Percentiles rank a stretch among this genome's conserved stretches.
phyloP scores from a whole-genome alignment of 1,140 invertebrate genomes.

The Zelostemma sp. region DNA sequence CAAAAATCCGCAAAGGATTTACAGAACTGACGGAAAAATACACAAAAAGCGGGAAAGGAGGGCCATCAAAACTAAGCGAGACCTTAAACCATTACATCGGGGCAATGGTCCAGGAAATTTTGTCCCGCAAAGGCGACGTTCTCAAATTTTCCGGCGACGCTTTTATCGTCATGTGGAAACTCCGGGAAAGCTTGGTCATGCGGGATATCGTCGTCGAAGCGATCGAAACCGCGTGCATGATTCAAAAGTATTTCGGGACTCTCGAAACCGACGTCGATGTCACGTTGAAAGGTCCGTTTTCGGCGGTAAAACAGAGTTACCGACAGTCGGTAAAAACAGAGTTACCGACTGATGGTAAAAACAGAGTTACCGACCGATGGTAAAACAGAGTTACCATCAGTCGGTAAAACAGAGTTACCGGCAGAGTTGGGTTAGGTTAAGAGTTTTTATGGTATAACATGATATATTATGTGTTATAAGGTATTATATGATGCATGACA shows the following conservation, averaged over 20 bases:
- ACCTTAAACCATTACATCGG: constrained; percentile 77
- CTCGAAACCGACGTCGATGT: constrained; percentile 74
- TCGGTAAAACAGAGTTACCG: no score
- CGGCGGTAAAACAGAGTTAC: no score
- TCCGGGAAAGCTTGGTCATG: constrained; percentile 68
- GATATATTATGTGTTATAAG: no score
- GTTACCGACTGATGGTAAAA: neutral
- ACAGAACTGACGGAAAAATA: constrained; percentile 76
- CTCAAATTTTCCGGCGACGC: constrained; percentile 78
- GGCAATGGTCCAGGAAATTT: constrained; percentile 76
- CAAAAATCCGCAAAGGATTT: constrained; percentile 68
- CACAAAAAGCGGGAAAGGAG: constrained; percentile 72
- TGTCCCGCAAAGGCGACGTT: constrained; percentile 76
- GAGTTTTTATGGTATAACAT: no score
- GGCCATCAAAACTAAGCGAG: constrained; percentile 75
- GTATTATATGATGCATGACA: no score
- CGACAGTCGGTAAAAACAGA: no score
- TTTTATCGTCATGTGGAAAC: constrained; percentile 76
- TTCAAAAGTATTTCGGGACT: constrained; percentile 75
- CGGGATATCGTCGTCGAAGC: constrained; percentile 73
- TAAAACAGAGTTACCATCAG: neutral
- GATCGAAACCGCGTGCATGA: constrained; percentile 74
- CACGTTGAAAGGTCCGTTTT: constrained; percentile 70
- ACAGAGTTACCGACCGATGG: neutral
- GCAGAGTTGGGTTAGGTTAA: no score